Conservation (phyloP, 1,140 invertebrate species). For the Psix sp. region DNA sequence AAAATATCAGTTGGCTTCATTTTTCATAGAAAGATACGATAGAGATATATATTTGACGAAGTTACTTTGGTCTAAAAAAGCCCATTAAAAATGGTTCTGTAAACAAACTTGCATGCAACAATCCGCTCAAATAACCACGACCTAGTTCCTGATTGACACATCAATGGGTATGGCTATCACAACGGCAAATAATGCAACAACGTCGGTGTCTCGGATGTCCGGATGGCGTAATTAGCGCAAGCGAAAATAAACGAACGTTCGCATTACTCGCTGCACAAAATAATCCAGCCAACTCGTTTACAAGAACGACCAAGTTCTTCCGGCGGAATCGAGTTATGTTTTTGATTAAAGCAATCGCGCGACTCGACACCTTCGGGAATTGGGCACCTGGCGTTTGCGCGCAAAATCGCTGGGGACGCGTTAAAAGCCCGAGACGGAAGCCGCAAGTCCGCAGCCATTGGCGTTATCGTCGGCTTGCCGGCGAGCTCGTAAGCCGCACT, state of each 20-base stretch:
- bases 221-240: slow-evolving; percentile 21
- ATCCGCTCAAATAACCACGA: slow-evolving; percentile 14
- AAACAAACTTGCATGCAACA: neutral
- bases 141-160: slow-evolving; percentile 28
- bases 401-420: slow-evolving; percentile 49
- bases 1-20: too few relatives aligned
- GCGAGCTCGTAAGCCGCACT: slow-evolving; percentile 58
- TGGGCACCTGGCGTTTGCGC: slow-evolving; percentile 47
- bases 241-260: slow-evolving; percentile 29
- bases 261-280: too few relatives aligned
- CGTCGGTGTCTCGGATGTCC: slow-evolving; percentile 4
- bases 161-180: slow-evolving; percentile 15
- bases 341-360: slow-evolving; percentile 45
- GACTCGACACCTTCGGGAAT: slow-evolving; percentile 48
- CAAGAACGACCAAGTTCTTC: slow-evolving; percentile 9
- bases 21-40: slow-evolving; percentile 1
- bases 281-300: slow-evolving; percentile 18
- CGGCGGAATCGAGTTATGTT: slow-evolving; percentile 35
- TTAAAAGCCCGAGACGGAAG: slow-evolving; percentile 50
- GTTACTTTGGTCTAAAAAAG: slow-evolving; percentile 2
- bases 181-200: slow-evolving; percentile 15
- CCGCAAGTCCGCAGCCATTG: slow-evolving; percentile 53
- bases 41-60: neutral
- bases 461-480: slow-evolving; percentile 54
- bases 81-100: slow-evolving; percentile 8